A percentile compares a stretch with the other conserved stretches of the same genome.
Conservation (phyloP, 2,888 invertebrate genomes). For the Parnassius apollo region DNA sequence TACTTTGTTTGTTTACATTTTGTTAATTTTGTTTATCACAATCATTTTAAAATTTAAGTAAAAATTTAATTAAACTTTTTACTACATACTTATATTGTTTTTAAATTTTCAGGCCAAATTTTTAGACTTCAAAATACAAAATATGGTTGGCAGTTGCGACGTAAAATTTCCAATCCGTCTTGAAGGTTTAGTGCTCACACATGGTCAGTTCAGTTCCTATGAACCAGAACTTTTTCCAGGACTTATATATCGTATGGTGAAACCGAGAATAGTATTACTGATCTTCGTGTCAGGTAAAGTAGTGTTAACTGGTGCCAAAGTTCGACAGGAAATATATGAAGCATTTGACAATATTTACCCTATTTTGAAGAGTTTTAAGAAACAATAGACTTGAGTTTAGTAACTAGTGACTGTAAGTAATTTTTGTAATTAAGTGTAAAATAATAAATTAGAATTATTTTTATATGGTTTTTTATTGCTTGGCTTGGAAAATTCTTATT, state of each 20-base stretch:
- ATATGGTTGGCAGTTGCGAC: conserved; percentile 90
- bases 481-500: background rate
- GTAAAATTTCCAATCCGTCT: conserved; percentile 88
- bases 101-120: conserved; percentile 84
- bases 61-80: too few species aligned
- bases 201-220: conserved; percentile 91
- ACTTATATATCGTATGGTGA: conserved; percentile 98
- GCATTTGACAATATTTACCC: conserved; percentile 98
- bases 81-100: too few species aligned
- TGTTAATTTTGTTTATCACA: too few species aligned
- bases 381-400: conserved; percentile 76
- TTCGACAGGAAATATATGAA: conserved; percentile 95
- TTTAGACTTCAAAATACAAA: conserved; percentile 90
- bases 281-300: conserved; percentile 99
- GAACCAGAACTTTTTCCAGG: conserved; percentile 99
- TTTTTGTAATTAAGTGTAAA: conserved; percentile 5
- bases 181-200: conserved; percentile 87
- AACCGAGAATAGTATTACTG: conserved; percentile 96
- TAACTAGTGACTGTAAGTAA: conserved; percentile 10
- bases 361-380: conserved; percentile 96
- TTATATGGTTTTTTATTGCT: background rate
- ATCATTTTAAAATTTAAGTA: too few species aligned
- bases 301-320: conserved; percentile 98
- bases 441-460: background rate
- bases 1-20: too few species aligned